A percentile compares a stretch with the other conserved stretches of the same genome.
phyloP scores from a whole-genome alignment of 2,113 vertebrate genomes.

The Leptodactylus fuscus region DNA sequence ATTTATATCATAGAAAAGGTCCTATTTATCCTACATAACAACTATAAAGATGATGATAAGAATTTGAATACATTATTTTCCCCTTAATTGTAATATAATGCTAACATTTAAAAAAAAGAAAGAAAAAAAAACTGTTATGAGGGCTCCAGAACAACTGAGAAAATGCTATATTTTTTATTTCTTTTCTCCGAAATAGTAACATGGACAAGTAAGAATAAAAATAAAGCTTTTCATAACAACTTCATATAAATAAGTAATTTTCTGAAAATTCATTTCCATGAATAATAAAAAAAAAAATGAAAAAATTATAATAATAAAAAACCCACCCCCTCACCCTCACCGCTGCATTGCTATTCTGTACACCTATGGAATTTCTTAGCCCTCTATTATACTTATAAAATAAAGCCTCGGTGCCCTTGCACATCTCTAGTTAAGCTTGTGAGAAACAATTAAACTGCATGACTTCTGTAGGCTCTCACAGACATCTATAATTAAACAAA shows the following conservation, averaged over 20 bases:
- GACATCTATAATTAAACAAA: conserved; percentile 39
- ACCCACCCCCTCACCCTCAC: not conserved
- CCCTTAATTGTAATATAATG: too few species aligned
- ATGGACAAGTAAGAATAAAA: too few species aligned
- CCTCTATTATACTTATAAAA: not conserved
- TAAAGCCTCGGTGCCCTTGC: conserved; percentile 21
- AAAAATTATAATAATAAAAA: not conserved
- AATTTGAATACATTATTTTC: too few species aligned
- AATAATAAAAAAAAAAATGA: not conserved
- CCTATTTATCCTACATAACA: too few species aligned
- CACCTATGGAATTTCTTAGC: not conserved
- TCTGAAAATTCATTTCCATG: not conserved
- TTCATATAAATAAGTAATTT: not conserved
- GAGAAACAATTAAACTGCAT: conserved; percentile 35
- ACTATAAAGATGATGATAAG: too few species aligned
- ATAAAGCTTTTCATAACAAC: not conserved
- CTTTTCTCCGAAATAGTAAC: too few species aligned
- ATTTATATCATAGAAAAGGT: too few species aligned
- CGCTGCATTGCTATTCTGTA: not conserved
- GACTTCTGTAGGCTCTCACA: not conserved
- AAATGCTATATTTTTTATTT: too few species aligned
- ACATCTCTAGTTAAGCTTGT: conserved; percentile 16
- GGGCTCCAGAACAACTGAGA: too few species aligned
- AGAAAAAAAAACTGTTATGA: too few species aligned
- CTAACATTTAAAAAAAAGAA: too few species aligned